phyloP scores from a whole-genome alignment of 2,797 vertebrate genomes.

The Etheostoma nigrum region DNA sequence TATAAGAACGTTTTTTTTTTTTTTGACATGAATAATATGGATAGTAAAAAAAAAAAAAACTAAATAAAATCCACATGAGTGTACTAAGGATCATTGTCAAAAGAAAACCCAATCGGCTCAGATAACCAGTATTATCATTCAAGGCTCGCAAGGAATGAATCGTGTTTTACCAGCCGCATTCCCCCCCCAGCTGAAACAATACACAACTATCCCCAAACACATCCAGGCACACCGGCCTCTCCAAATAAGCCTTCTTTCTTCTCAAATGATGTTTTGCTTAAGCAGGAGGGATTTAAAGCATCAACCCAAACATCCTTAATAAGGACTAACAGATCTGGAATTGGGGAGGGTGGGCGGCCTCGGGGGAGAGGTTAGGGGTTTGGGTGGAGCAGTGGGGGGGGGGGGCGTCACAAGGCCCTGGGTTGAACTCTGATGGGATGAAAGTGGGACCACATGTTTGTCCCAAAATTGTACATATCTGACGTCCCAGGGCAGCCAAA shows the following conservation, averaged over 20 bases:
- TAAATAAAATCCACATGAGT: too few species aligned
- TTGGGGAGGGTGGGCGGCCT: conserved; percentile 10
- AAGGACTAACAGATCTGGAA: conserved; percentile 54
- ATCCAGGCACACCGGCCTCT: conserved; percentile 42
- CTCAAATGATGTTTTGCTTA: conserved; percentile 59
- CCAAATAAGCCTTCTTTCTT: conserved; percentile 57
- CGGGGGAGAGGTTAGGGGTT: conserved; percentile 37
- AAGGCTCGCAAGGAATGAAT: conserved; percentile 45
- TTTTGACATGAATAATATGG: too few species aligned
- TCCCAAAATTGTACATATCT: conserved; percentile 39
- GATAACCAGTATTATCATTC: conserved; percentile 40
- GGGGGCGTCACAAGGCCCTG: conserved; percentile 23
- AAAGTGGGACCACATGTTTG: conserved; percentile 72
- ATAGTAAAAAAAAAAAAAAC: too few species aligned
- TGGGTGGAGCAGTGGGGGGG: conserved; percentile 33
- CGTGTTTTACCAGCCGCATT: conserved; percentile 59
- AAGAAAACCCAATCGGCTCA: conserved; percentile 20
- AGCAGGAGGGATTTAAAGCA: conserved; percentile 53
- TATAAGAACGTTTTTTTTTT: too few species aligned
- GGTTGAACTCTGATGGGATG: conserved; percentile 56
- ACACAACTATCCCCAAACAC: conserved; percentile 52
- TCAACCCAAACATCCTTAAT: conserved; percentile 67
- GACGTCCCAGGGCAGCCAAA: conserved; percentile 51
- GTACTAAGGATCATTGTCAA: neutral
- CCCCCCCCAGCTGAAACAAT: conserved; percentile 81